These are phyloP conservation scores for Himalopsyche anomala DNA, from an alignment of 2,888 invertebrate genomes.

Conservation along the genomic window DNA sequence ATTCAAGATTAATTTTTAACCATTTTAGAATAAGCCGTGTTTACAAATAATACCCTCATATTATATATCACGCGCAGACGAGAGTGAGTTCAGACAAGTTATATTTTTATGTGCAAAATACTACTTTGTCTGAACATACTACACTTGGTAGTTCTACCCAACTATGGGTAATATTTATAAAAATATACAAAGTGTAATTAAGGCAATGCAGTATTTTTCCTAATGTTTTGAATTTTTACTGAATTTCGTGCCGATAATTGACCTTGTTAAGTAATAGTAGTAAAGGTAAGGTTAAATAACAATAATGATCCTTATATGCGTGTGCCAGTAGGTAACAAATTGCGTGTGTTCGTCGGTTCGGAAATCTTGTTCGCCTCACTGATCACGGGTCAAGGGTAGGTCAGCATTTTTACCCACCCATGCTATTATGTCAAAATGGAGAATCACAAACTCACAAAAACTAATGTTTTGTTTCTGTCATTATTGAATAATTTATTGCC, in stretches of 20 bases:
- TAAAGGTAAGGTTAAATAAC: background rate
- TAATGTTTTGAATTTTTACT: background rate
- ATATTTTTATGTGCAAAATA: no score
- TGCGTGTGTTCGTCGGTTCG: conserved; percentile 8
- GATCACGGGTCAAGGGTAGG: conserved; percentile 16
- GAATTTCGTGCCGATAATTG: conserved; percentile 6
- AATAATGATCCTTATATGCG: background rate
- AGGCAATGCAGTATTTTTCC: no score
- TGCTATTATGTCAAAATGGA: background rate
- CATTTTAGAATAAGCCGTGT: no score
- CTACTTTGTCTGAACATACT: no score
- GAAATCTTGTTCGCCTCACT: background rate
- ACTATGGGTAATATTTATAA: no score
- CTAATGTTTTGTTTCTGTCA: background rate
- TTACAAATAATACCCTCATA: no score
- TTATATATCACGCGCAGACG: no score
- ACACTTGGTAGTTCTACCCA: no score
- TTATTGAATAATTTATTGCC: background rate
- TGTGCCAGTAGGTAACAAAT: background rate
- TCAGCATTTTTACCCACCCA: background rate
- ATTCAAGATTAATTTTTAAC: no score
- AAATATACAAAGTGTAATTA: no score
- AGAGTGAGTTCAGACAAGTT: no score
- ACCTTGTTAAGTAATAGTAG: background rate
- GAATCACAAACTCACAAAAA: background rate